phyloP scores from a whole-genome alignment of 2,797 vertebrate species.

The Serranus cabrilla region DNA sequence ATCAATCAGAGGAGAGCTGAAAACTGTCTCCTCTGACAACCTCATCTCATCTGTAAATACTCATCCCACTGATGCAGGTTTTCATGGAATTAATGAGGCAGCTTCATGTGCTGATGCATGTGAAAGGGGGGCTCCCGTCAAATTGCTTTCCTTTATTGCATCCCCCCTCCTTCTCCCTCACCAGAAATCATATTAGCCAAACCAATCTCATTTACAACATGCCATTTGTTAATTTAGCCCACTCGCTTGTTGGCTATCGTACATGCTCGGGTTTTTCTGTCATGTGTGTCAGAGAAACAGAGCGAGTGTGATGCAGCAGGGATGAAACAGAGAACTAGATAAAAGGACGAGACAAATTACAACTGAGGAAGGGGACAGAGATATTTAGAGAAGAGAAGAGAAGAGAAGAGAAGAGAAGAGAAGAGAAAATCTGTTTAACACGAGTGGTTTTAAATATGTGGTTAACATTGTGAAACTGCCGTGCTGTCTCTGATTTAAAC shows the following conservation, averaged over 20 bases:
- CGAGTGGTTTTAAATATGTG: no score
- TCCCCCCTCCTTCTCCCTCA: slow-evolving; percentile 31
- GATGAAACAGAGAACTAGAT: background rate
- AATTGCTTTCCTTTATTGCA: slow-evolving; percentile 82
- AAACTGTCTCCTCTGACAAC: slow-evolving; percentile 59
- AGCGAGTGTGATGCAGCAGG: background rate
- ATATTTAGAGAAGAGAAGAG: background rate
- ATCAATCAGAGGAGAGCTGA: slow-evolving; percentile 46
- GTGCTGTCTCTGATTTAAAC: no score
- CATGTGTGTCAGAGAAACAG: slow-evolving; percentile 2
- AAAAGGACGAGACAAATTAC: background rate
- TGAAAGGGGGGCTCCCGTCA: slow-evolving; percentile 67
- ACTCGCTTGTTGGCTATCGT: slow-evolving; percentile 28
- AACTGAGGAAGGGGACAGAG: background rate
- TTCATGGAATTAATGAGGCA: slow-evolving; percentile 84
- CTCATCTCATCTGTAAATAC: slow-evolving; percentile 81
- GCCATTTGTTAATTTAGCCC: slow-evolving; percentile 78
- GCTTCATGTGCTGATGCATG: slow-evolving; percentile 77
- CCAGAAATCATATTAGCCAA: slow-evolving; percentile 82
- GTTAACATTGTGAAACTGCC: no score
- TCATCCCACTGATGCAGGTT: slow-evolving; percentile 81
- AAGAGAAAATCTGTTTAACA: no score
- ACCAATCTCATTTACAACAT: slow-evolving; percentile 80
- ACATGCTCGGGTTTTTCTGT: slow-evolving; percentile 26
- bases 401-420: no score